phyloP scores from a whole-genome alignment of 2,888 invertebrate genomes.

The Erebia ligea region DNA sequence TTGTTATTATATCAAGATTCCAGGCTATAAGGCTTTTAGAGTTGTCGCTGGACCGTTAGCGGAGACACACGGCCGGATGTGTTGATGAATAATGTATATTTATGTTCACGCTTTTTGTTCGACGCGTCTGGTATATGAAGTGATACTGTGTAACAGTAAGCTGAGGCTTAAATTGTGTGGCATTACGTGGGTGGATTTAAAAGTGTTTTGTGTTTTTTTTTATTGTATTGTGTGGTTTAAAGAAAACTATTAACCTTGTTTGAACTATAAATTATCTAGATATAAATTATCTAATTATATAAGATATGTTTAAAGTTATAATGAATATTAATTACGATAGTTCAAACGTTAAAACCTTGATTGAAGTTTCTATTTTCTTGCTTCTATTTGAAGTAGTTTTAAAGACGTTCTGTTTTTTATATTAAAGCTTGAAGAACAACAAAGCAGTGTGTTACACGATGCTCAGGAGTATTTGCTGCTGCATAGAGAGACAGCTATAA shows the following conservation, averaged over 20 bases:
- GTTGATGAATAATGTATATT: conserved; percentile 36
- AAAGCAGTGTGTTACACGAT: neutral
- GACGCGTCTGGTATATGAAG: conserved; percentile 15
- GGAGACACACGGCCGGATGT: conserved; percentile 42
- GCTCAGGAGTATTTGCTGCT: neutral
- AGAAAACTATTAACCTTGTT: too few species aligned
- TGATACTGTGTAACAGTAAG: conserved; percentile 19
- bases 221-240: too few species aligned
- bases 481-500: neutral
- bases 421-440: neutral
- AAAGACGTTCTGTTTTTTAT: too few species aligned
- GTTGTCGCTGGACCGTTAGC: conserved; percentile 52
- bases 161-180: neutral
- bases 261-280: too few species aligned
- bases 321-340: too few species aligned
- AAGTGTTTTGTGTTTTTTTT: neutral
- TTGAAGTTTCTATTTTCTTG: too few species aligned
- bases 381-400: too few species aligned
- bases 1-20: conserved; percentile 58
- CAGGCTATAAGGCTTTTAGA: conserved; percentile 48
- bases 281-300: too few species aligned
- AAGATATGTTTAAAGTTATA: too few species aligned
- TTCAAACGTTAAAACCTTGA: too few species aligned
- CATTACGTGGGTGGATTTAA: neutral
- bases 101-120: conserved; percentile 36